Evolutionary conservation across 1,140 invertebrate species (phyloP).

Genomic region (Sitobion miscanthi): DNA sequence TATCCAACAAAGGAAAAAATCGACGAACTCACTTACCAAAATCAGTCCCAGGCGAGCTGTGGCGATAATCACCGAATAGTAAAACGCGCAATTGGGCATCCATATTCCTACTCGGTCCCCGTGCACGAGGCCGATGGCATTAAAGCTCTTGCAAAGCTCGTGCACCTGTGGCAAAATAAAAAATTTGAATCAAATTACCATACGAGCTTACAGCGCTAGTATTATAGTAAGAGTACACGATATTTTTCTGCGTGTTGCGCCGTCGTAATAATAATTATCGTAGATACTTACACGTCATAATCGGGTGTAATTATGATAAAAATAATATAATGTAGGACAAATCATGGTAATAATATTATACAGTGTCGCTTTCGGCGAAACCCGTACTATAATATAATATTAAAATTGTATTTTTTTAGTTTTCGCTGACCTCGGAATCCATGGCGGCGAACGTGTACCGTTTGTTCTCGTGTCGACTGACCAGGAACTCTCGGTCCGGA

Average conservation of each 20-base stretch:
- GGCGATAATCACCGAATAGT: background rate
- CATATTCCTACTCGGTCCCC: constrained; percentile 24
- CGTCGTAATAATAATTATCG: background rate
- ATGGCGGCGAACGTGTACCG: background rate
- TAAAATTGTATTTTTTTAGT: background rate
- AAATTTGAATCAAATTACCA: background rate
- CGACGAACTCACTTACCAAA: background rate
- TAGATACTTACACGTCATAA: background rate
- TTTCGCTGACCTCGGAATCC: background rate
- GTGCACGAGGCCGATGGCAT: background rate
- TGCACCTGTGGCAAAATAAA: constrained; percentile 66
- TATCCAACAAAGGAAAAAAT: background rate
- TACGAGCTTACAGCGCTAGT: background rate
- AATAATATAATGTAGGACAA: background rate
- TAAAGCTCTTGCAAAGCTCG: constrained; percentile 58
- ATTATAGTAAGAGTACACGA: background rate
- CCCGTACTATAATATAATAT: background rate
- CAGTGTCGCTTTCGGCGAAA: background rate
- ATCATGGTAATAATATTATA: background rate
- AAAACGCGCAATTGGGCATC: constrained; percentile 31
- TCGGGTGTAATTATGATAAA: background rate
- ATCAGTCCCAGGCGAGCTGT: constrained; percentile 26
- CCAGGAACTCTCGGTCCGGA: constrained; percentile 12
- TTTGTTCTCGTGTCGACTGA: constrained; percentile 40
- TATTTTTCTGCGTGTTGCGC: background rate